Base-by-base conservation (phyloP, 2,797 vertebrate genomes). In the Cyprinodon diabolis region DNA sequence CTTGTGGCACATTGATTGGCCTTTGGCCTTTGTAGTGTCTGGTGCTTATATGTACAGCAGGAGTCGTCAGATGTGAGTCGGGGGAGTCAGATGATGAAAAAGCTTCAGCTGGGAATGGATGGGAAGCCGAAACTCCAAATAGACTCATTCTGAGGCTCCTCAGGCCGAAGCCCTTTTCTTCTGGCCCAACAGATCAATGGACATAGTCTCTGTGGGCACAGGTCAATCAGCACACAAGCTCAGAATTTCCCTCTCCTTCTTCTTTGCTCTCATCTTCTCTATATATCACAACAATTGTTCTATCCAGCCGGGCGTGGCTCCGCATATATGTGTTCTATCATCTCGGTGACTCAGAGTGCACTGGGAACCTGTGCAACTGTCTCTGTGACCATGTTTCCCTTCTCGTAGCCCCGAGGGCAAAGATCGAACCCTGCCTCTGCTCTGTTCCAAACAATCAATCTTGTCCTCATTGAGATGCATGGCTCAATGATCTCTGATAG, bases 81-180 rank as follows among this genome's bases (percentile, higher is more conserved):
- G 76, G 69, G 84, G 93, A 95, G 92, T 92, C 91, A 81, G 90
- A 89, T 87, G 90, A 92, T 92, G 89, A 94, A 93, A 93, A 88
- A 83, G 86, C 87, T 89, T 80, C 76, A 84, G 90, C 79, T 90
- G 89, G 86, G 88, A 90, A 87, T 71, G 83, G 89, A 91, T 80
- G 84, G 75, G 86, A 92, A 91, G 87, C 77, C 84, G 82, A 84
- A 92, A 89, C 70, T 81, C 71, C 90, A 93, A 92, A 93, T 93
- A 89, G 87, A 93, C 91, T 92, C 86, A 93, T 93, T 92, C 86
- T 87, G 80, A 94, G 90, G 86, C 91, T 84, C 90, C 89, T 90
- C 92, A 90, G 91, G 90, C 88, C 69, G 85, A 84, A 90, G 60
- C 71, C 83, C 87, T 85, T 90, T 81, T 84, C 81, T 85, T 79